phyloP scores from a whole-genome alignment of 2,113 vertebrate genomes.

The Poecilia latipinna region DNA sequence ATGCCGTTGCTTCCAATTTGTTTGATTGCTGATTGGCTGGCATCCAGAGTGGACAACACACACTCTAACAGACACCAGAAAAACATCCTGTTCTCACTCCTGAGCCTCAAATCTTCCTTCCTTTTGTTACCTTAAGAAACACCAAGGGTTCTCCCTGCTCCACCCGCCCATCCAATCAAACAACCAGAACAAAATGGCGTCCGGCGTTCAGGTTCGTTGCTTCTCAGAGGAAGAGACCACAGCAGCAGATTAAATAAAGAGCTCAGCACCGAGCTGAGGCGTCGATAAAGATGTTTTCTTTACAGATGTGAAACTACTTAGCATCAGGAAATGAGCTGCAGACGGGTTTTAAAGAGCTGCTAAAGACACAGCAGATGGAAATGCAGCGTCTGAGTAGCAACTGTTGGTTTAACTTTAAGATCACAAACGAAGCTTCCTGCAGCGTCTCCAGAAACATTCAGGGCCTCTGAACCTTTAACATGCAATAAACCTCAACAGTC shows the following conservation, averaged over 20 bases:
- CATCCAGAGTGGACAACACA: conserved; percentile 47
- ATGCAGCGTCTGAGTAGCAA: neutral
- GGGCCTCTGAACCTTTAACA: too few species aligned
- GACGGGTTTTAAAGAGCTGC: neutral
- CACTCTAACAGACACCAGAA: conserved; percentile 46
- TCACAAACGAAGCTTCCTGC: too few species aligned
- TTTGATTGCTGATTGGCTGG: conserved; percentile 70
- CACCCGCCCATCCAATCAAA: neutral
- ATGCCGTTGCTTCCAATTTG: conserved; percentile 47
- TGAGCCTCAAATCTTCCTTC: conserved; percentile 52
- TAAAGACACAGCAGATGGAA: neutral
- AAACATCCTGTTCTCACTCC: conserved; percentile 69
- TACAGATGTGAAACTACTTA: conserved; percentile 17
- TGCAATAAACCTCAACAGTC: too few species aligned
- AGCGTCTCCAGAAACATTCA: too few species aligned
- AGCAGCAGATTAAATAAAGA: conserved; percentile 36
- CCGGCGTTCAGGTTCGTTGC: neutral
- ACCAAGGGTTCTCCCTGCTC: neutral
- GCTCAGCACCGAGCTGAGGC: neutral
- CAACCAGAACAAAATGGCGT: conserved; percentile 56
- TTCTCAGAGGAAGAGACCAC: conserved; percentile 23
- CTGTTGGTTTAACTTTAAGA: too few species aligned
- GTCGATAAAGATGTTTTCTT: conserved; percentile 46
- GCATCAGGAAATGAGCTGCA: neutral
- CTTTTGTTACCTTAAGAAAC: conserved; percentile 31